Conservation (phyloP, 2,888 invertebrate genomes). For the Macrophya alboannulata region DNA sequence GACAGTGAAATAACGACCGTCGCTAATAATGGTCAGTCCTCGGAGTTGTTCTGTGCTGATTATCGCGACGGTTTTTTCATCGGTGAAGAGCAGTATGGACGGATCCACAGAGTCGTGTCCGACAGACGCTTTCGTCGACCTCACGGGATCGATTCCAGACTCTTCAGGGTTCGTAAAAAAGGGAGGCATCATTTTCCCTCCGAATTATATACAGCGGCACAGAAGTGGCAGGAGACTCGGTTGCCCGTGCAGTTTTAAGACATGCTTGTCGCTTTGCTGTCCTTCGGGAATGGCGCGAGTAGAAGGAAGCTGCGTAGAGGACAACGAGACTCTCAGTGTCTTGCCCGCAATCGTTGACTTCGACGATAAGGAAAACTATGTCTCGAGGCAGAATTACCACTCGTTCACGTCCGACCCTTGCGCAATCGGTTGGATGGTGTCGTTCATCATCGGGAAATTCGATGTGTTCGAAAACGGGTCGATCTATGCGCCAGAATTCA, state of each 20-base stretch:
- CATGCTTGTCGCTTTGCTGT: background rate
- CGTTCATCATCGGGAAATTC: background rate
- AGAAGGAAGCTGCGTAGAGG: background rate
- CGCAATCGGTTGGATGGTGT: background rate
- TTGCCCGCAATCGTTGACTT: background rate
- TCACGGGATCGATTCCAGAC: background rate
- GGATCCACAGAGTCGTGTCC: background rate
- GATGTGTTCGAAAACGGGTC: background rate
- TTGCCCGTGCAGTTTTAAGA: background rate
- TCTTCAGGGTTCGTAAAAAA: background rate
- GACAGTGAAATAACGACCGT: no score
- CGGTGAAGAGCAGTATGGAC: background rate
- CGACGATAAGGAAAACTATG: no score
- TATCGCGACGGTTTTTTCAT: background rate
- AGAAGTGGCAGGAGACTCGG: background rate
- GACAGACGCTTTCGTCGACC: background rate
- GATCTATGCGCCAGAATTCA: background rate
- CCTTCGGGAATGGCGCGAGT: background rate
- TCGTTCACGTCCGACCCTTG: background rate
- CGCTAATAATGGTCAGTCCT: background rate
- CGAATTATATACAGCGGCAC: background rate
- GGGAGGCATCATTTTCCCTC: background rate
- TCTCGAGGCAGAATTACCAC: background rate
- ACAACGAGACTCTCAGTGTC: background rate
- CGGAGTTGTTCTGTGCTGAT: slow-evolving; percentile 65